These are phyloP conservation scores for Esox lucius DNA, from an alignment of 2,797 vertebrate genomes.

Conservation along the genomic window DNA sequence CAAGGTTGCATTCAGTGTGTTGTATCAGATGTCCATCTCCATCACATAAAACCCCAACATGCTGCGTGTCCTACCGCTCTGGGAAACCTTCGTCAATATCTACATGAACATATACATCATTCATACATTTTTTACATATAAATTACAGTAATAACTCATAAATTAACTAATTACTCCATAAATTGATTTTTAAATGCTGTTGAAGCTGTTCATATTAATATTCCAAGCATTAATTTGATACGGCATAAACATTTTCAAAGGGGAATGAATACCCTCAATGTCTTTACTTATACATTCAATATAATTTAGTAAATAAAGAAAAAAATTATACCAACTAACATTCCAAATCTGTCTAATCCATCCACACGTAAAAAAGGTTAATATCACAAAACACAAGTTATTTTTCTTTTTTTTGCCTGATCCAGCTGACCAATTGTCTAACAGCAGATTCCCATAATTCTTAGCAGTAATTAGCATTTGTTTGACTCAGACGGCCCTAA, in stretches of 20 bases:
- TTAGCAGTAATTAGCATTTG: background rate
- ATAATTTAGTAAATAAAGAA: background rate
- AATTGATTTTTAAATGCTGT: background rate
- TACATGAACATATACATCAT: background rate
- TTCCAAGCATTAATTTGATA: background rate
- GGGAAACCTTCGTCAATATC: conserved; percentile 25
- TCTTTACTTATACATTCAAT: background rate
- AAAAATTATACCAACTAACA: background rate
- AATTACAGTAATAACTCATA: background rate
- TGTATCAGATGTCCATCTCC: conserved; percentile 27
- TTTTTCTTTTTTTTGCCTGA: background rate
- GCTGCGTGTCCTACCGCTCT: conserved; percentile 7
- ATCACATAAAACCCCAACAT: conserved; percentile 33
- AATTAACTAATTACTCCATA: background rate
- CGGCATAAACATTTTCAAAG: background rate
- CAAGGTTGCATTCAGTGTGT: conserved; percentile 27
- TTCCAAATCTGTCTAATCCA: background rate
- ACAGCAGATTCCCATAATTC: conserved; percentile 1
- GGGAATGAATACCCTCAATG: background rate
- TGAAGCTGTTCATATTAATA: background rate
- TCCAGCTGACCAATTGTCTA: background rate
- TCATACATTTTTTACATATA: background rate
- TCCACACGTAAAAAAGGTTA: background rate
- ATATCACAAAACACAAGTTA: background rate
- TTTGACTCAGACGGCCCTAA: background rate